A percentile compares a stretch with the other conserved stretches of the same genome.
Evolutionary conservation across 2,888 invertebrate genomes (phyloP).

Genomic region (Diarsia dahlii): DNA sequence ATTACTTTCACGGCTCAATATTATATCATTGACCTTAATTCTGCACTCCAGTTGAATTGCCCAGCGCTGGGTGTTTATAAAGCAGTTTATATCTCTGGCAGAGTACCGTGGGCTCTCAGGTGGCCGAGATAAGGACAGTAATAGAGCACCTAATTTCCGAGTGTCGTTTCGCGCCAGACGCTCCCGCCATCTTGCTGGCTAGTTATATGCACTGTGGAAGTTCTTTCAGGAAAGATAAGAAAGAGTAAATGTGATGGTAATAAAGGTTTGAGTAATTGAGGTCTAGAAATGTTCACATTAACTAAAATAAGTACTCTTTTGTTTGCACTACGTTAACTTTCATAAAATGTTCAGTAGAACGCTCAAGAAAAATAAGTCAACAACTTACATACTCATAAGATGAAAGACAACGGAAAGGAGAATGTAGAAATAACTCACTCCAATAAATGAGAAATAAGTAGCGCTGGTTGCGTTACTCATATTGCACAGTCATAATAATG

Average conservation of each 20-base stretch:
- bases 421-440: constrained; percentile 57
- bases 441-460: constrained; percentile 68
- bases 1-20: constrained; percentile 31
- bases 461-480: constrained; percentile 57
- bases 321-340: neutral
- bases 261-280: constrained; percentile 45
- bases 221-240: constrained; percentile 35
- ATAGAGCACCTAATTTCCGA: constrained; percentile 71
- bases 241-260: constrained; percentile 19
- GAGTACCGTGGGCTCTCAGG: constrained; percentile 50
- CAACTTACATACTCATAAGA: constrained; percentile 28
- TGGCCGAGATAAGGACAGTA: constrained; percentile 65
- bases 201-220: constrained; percentile 28
- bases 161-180: constrained; percentile 59
- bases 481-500: constrained; percentile 60
- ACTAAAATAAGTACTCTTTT: neutral
- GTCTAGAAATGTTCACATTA: neutral
- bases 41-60: constrained; percentile 23
- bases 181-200: constrained; percentile 33
- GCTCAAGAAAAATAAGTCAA: neutral
- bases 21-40: constrained; percentile 40
- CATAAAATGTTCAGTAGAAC: constrained; percentile 9
- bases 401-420: constrained; percentile 39
- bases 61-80: constrained; percentile 45
- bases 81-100: constrained; percentile 47